Evolutionary conservation across 2,113 vertebrate species (phyloP), one percentile per base, ranked within the genome.

Genomic region (Paradisaea rubra): DNA sequence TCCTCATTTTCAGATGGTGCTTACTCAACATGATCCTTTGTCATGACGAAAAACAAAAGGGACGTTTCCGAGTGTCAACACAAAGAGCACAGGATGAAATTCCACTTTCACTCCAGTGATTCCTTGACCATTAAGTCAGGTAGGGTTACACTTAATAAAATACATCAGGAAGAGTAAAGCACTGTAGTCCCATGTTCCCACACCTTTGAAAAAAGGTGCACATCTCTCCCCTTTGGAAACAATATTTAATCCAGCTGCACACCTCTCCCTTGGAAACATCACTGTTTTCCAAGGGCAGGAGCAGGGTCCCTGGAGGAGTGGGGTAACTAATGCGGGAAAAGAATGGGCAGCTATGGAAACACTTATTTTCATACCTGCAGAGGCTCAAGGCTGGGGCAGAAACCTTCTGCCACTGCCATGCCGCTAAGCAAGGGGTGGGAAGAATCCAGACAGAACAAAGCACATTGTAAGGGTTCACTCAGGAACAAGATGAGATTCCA

Each of bases 1-100:
- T 70, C 19, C 53, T 44, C 63, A 33, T 16, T 61, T 89, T 79
- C 44, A 64, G 39, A 11, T 15, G 6, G 1, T 1, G 0, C 21
- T 33, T 5, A 24, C 11, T 50, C 65, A 81, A 25, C 9, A 2
- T 0, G 2, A 25, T 39, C 59, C 13, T 69, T 27, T 49, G 13
- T 31, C 66, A 53, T 1, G 8, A 39, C 0, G 5, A 19, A 57
- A 77, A 83, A 17, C 11, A 70, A 70, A 86, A 56, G 7, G 22
- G 15, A 56, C 56, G 22, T 6, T 64, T 22, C 23, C 0, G 0
- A 4, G 30, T 54, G 24, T 10, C 18, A n/a, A 53, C 65, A 72
- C n/a, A 39, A 35, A 66, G 41, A 31, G 30, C 27, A 35, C 19
- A 79, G 42, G 13, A 68, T 18, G 17, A 76, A 85, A 80, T 37